A percentile compares a stretch with the other conserved stretches of the same genome.
phyloP scores from a whole-genome alignment of 2,113 vertebrate species.

The Leucopsar rothschildi region DNA sequence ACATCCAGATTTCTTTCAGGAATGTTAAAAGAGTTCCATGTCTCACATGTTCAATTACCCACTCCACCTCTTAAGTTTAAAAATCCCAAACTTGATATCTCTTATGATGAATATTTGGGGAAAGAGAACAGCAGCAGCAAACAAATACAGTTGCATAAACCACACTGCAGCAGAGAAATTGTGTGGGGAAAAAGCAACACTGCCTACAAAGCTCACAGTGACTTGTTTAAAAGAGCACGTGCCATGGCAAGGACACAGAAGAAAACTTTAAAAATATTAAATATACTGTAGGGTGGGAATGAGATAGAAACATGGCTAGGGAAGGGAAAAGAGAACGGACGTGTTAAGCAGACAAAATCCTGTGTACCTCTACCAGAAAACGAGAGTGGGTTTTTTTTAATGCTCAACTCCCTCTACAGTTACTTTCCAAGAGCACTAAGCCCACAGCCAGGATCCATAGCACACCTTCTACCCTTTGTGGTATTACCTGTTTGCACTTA shows the following conservation, averaged over 20 bases:
- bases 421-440: neutral
- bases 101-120: neutral
- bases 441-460: neutral
- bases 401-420: neutral
- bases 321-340: neutral
- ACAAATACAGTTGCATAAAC: neutral
- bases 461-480: neutral
- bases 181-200: neutral
- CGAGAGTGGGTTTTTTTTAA: neutral
- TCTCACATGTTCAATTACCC: neutral
- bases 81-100: neutral
- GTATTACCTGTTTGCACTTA: neutral
- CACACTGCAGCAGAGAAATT: neutral
- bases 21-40: neutral
- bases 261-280: neutral
- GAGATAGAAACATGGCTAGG: neutral
- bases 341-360: neutral
- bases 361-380: neutral
- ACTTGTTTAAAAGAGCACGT: neutral
- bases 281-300: neutral
- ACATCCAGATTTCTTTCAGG: neutral
- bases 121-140: neutral
- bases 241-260: neutral
- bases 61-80: neutral
- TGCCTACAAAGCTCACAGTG: neutral